Evolutionary conservation across 1,140 invertebrate species (phyloP).

Genomic region (Periplaneta americana): DNA sequence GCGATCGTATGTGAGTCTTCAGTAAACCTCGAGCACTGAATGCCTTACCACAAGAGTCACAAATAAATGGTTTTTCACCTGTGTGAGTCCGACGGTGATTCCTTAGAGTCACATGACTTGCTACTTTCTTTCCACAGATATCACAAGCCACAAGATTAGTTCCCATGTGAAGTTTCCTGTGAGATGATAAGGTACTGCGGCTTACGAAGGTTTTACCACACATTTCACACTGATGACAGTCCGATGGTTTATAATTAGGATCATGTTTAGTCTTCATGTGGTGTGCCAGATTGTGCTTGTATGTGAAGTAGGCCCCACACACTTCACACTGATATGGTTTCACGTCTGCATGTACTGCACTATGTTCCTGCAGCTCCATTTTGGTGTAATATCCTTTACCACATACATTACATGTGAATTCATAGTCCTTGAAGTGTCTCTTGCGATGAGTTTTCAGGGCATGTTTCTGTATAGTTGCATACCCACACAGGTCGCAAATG

Average conservation of each 20-base stretch:
- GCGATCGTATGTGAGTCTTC: slow-evolving; percentile 49
- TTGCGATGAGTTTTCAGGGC: slow-evolving; percentile 1
- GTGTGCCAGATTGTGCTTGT: slow-evolving; percentile 34
- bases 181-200: slow-evolving; percentile 51
- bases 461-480: slow-evolving; percentile 6
- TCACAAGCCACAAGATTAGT: slow-evolving; percentile 41
- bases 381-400: slow-evolving; percentile 34
- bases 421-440: slow-evolving; percentile 7
- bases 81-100: slow-evolving; percentile 58
- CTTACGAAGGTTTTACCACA: slow-evolving; percentile 61
- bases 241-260: slow-evolving; percentile 35
- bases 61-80: slow-evolving; percentile 62
- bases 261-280: slow-evolving; percentile 31
- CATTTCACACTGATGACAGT: slow-evolving; percentile 57
- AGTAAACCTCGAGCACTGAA: slow-evolving; percentile 50
- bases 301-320: slow-evolving; percentile 50
- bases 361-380: slow-evolving; percentile 4
- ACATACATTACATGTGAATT: slow-evolving; percentile 40
- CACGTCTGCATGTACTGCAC: slow-evolving; percentile 25
- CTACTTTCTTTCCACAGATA: slow-evolving; percentile 41
- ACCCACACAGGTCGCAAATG: slow-evolving; percentile 11
- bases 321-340: slow-evolving; percentile 55
- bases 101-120: slow-evolving; percentile 47
- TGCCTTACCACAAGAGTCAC: slow-evolving; percentile 40
- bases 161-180: slow-evolving; percentile 41